These are phyloP conservation scores for Mylabris phalerata DNA, from an alignment of 1,140 invertebrate species.

Conservation along the genomic window DNA sequence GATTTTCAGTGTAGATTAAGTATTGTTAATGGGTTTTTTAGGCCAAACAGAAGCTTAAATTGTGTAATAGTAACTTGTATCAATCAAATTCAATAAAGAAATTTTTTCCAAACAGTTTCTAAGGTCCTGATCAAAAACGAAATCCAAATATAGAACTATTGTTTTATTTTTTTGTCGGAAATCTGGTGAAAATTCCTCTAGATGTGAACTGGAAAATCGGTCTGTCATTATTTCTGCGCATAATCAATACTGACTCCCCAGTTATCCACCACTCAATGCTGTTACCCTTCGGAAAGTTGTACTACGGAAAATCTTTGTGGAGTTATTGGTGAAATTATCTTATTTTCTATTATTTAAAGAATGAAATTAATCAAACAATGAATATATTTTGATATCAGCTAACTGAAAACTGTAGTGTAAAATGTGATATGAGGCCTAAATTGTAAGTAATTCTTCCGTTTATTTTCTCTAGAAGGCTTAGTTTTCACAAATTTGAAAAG, in stretches of 20 bases:
- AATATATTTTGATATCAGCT: slow-evolving; percentile 1
- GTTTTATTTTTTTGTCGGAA: too few species aligned
- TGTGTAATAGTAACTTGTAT: too few species aligned
- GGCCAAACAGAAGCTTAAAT: too few species aligned
- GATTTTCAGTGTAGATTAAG: too few species aligned
- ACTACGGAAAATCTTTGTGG: background rate
- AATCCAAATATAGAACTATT: too few species aligned
- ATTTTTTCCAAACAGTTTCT: too few species aligned
- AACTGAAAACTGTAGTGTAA: slow-evolving; percentile 1
- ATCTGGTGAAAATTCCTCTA: too few species aligned
- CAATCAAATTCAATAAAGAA: too few species aligned
- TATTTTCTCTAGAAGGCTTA: background rate
- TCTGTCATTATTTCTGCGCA: slow-evolving; percentile 13
- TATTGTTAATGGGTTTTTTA: too few species aligned
- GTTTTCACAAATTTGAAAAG: background rate
- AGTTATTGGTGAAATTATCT: background rate
- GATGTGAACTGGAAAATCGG: background rate
- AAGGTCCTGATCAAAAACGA: too few species aligned
- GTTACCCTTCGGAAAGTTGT: slow-evolving; percentile 11
- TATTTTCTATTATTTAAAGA: background rate
- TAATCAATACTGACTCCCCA: slow-evolving; percentile 25
- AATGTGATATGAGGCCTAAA: slow-evolving; percentile 25
- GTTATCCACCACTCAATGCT: slow-evolving; percentile 5
- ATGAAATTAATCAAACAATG: background rate
- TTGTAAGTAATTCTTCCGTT: slow-evolving; percentile 15